Base-by-base conservation (phyloP, 2,797 vertebrate genomes). In the Xenopus petersii region DNA sequence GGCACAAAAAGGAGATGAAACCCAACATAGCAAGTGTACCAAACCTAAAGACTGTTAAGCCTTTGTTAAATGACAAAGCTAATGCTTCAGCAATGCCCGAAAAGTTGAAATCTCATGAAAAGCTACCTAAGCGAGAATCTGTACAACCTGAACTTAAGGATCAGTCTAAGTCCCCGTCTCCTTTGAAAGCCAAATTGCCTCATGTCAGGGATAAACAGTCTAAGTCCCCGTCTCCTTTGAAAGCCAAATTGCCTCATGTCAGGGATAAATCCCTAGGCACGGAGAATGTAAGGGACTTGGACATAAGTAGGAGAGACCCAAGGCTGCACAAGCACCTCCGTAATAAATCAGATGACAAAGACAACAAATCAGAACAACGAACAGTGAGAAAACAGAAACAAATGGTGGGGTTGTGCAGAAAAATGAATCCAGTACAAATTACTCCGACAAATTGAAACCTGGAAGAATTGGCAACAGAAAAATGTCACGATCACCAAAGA, bases 301-400 rank as follows among this genome's bases (percentile, higher is more conserved):
- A 97, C 47, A 80, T 90, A 62, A 88, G 82, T 5, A 98, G 95
- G 82, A 94, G 95, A 79, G 98, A 99, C 79, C 96, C 96, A 16
- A 86, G 97, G 68, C 83, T 97, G 73, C 94, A 91, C 81, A 98
- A 96, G 67, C 95, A 95, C 36, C 75, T 91, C 12, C 90, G 91
- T 1, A 96, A 98, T 75, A 96, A 95, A 81, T 70, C 76, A 0
- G 93, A 95, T 13, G 47, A 81, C 16, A 96, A 94, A 86, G 94
- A 94, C 0, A 93, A 86, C 0, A 94, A 93, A 58, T 86, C 83
- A 0, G 95, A 96, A 30, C 88, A 91, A 15, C 90, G 93, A 82
- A 80, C 80, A 0, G 63, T 75, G 74, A n/a, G 91, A 87, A 75
- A 82, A 82, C 80, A 93, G 95, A 85, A 92, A 86, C 75, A 98